A percentile compares a stretch with the other conserved stretches of the same genome.
Evolutionary conservation across 1,140 invertebrate species (phyloP).

Genomic region (Dreissena rostriformis): DNA sequence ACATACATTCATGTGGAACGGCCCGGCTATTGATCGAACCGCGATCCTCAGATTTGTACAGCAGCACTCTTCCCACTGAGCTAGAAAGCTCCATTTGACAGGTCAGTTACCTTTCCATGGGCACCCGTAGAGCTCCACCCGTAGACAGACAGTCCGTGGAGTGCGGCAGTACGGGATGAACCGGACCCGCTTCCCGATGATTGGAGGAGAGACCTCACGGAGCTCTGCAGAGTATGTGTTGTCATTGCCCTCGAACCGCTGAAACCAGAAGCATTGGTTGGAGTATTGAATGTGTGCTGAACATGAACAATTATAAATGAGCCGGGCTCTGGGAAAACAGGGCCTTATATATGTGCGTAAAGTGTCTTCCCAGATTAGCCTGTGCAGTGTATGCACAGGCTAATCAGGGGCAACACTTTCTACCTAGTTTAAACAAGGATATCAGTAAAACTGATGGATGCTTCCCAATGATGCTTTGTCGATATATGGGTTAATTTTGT

Average conservation of each 20-base stretch:
- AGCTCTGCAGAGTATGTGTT: conserved; percentile 76
- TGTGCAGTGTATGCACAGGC: no score
- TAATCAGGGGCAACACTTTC: no score
- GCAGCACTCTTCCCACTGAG: not conserved
- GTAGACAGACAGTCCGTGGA: conserved; percentile 74
- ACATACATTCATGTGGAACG: no score
- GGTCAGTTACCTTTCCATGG: conserved; percentile 68
- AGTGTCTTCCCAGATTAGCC: no score
- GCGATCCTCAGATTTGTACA: not conserved
- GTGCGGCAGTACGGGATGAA: conserved; percentile 74
- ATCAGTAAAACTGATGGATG: no score
- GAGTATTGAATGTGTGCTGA: no score
- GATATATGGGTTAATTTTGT: no score
- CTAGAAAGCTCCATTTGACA: not conserved
- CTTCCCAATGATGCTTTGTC: no score
- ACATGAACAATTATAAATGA: no score
- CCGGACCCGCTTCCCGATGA: conserved; percentile 74
- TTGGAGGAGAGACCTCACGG: conserved; percentile 75
- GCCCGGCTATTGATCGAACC: not conserved
- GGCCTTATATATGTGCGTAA: no score
- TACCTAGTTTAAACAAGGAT: no score
- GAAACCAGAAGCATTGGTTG: conserved; percentile 49
- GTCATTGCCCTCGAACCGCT: conserved; percentile 74
- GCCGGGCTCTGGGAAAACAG: no score
- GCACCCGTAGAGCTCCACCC: conserved; percentile 77